Evolutionary conservation across 2,113 vertebrate genomes (phyloP).

Genomic region (Indicator indicator): DNA sequence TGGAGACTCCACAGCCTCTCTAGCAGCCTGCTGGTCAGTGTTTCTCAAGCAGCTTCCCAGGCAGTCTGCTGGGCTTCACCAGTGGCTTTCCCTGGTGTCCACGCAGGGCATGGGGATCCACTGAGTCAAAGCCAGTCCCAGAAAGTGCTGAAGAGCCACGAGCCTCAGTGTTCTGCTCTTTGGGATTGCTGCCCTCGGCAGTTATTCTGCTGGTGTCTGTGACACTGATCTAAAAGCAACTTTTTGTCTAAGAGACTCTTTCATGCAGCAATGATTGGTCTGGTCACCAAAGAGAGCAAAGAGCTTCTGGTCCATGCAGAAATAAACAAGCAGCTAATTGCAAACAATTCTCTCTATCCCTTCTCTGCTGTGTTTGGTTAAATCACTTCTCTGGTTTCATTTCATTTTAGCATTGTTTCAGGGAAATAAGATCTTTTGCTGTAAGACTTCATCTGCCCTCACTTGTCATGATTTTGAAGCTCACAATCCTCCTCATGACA

Average conservation of each 20-base stretch:
- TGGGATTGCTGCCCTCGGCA: background rate
- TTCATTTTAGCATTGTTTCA: conserved; percentile 6
- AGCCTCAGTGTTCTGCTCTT: background rate
- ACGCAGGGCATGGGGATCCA: background rate
- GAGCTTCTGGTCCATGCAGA: background rate
- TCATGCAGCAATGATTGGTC: background rate
- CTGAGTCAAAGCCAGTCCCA: background rate
- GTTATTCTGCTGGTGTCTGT: background rate
- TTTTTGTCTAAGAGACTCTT: background rate
- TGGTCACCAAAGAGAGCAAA: background rate
- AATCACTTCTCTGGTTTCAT: conserved; percentile 7
- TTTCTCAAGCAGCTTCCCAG: background rate
- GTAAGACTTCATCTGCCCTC: conserved; percentile 19
- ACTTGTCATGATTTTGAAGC: conserved; percentile 12
- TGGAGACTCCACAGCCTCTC: no score
- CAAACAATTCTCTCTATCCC: background rate
- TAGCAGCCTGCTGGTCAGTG: background rate
- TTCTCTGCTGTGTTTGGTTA: background rate
- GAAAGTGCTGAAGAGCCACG: background rate
- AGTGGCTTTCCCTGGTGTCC: background rate
- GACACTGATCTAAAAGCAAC: background rate
- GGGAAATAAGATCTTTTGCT: conserved; percentile 11
- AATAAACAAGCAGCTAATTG: background rate
- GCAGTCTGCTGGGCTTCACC: rapidly evolving
- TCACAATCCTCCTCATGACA: conserved; percentile 28